Evolutionary conservation across 2,888 invertebrate species (phyloP), one percentile per base, ranked within the genome.

Genomic region (Scelioninae gen. 1): DNA sequence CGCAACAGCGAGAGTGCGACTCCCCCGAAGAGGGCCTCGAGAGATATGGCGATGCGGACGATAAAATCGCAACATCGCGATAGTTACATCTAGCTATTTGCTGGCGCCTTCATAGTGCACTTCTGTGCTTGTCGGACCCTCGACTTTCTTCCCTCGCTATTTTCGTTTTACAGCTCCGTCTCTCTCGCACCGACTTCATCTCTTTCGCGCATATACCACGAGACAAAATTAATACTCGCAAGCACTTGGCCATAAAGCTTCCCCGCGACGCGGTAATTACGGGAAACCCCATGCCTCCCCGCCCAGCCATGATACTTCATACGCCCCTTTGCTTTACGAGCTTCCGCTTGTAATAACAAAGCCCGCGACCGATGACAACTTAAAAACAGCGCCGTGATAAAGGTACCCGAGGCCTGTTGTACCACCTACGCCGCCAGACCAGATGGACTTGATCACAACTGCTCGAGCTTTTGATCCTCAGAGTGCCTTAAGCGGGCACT

Each of bases 191-290:
- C 69, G 51, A 65, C 71, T 55, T 38, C 53, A 71, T 76, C 51
- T 45, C 29, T 63, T 72, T 29, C 83, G 63, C 78, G 74, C 72
- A 34, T 82, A 78, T 60, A 85, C 85, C 84, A 88, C 87, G 85
- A 88, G 88, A 91, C 88, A 87, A 90, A 91, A 91, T 91, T 91
- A 91, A 91, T 91, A 90, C 90, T 88, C 88, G 84, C 72, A 85
- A 88, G 87, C 87, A 87, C 86, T 83, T 76, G 87, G 87, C 87
- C 89, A 88, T 91, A 91, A 91, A 91, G 90, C 89, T 91, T 90
- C 88, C 87, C 87, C 85, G 88, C 88, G 89, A 90, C 89, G 90
- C 89, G 89, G 90, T 89, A 91, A 90, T 90, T 90, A 90, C 88
- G 88, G 88, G 82, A 86, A 84, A 83, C 84, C 86, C 85, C 88